Evolutionary conservation across 2,797 vertebrate genomes (phyloP).

Genomic region (Smutsia gigantea): DNA sequence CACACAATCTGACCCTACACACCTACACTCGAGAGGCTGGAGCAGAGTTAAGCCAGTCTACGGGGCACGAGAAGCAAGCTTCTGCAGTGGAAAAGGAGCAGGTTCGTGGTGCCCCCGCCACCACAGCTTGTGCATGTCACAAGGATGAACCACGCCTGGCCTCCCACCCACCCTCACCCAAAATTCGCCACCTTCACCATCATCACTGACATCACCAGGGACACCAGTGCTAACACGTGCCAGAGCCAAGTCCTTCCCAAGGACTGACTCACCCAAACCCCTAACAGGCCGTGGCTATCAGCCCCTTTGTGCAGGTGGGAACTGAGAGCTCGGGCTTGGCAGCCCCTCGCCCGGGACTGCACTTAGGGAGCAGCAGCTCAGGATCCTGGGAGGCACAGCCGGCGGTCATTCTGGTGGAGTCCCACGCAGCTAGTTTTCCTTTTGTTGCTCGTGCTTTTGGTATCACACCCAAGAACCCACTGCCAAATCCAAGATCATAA

Average conservation of each 20-base stretch:
- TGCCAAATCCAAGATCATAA: neutral
- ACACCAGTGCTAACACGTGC: neutral
- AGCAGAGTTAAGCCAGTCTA: neutral
- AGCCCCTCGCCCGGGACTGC: neutral
- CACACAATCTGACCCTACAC: too few relatives aligned
- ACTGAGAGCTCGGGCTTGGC: too few relatives aligned
- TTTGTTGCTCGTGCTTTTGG: too few relatives aligned
- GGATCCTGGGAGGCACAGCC: fast-evolving
- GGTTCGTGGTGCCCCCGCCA: neutral
- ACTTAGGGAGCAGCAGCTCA: fast-evolving
- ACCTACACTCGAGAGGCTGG: too few relatives aligned
- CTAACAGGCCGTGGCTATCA: fast-evolving
- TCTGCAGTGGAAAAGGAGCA: neutral
- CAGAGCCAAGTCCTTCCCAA: neutral
- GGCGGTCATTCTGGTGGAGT: too few relatives aligned
- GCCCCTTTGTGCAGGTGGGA: too few relatives aligned
- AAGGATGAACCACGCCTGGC: too few relatives aligned
- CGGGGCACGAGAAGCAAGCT: neutral
- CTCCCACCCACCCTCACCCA: fast-evolving
- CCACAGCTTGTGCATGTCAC: neutral
- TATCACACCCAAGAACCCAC: neutral
- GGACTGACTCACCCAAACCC: neutral
- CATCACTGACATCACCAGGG: neutral
- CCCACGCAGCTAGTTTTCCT: fast-evolving
- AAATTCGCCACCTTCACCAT: neutral